phyloP scores from a whole-genome alignment of 1,140 invertebrate species.

The Habropoda laboriosa region DNA sequence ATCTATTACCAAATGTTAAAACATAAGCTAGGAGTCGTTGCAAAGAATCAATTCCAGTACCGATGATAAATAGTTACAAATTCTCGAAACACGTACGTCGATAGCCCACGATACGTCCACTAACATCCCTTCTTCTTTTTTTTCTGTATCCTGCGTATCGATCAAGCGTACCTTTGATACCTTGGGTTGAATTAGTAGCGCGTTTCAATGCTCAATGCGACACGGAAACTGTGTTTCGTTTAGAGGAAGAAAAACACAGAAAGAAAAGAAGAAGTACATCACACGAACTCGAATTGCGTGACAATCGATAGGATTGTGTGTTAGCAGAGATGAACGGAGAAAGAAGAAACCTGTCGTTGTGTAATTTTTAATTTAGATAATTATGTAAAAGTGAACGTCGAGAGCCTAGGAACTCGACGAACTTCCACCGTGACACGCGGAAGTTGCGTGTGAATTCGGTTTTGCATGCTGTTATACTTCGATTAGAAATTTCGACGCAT shows the following conservation, averaged over 20 bases:
- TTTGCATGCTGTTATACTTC: slow-evolving; percentile 38
- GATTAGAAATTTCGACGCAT: slow-evolving; percentile 6
- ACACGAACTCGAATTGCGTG: background rate
- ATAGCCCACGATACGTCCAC: background rate
- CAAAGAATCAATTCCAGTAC: background rate
- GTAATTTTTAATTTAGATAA: slow-evolving; percentile 5
- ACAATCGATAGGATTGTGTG: background rate
- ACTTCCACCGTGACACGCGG: background rate
- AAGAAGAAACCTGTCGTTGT: background rate
- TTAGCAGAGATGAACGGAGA: background rate
- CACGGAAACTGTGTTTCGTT: background rate
- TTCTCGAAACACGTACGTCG: background rate
- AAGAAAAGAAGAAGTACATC: too few species aligned
- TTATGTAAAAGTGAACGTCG: background rate
- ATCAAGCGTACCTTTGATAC: background rate
- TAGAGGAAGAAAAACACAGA: too few species aligned
- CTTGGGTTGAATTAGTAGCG: background rate
- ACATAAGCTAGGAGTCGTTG: slow-evolving; percentile 1
- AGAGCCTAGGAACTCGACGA: background rate
- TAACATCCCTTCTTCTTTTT: too few species aligned
- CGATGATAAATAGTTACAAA: background rate
- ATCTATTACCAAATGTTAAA: slow-evolving; percentile 32
- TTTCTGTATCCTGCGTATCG: slow-evolving; percentile 8
- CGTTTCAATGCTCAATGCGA: slow-evolving; percentile 1
- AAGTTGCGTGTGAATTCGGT: background rate